phyloP scores from a whole-genome alignment of 2,797 vertebrate genomes.

The Somateria mollissima region DNA sequence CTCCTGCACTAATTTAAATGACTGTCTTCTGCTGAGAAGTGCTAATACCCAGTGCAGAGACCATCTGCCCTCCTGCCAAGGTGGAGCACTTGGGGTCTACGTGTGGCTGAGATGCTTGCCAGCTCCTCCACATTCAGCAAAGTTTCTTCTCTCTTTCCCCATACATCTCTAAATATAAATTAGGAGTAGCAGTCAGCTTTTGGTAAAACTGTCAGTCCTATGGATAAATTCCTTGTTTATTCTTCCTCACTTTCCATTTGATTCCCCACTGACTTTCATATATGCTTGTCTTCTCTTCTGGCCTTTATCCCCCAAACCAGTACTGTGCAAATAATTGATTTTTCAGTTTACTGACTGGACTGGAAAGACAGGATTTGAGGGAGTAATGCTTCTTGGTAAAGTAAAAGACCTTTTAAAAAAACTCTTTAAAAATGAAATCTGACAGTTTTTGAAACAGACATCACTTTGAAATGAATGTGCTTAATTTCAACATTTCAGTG shows the following conservation, averaged over 20 bases:
- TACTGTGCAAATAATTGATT: slow-evolving; percentile 26
- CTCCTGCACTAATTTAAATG: neutral
- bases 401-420: slow-evolving; percentile 29
- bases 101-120: neutral
- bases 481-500: slow-evolving; percentile 16
- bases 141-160: neutral
- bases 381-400: slow-evolving; percentile 7
- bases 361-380: slow-evolving; percentile 1
- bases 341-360: slow-evolving; percentile 29
- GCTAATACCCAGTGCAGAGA: neutral
- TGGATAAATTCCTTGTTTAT: neutral
- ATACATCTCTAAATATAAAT: neutral
- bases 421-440: slow-evolving; percentile 1
- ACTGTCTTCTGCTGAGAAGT: neutral
- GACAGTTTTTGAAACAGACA: slow-evolving; percentile 19
- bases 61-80: slow-evolving; percentile 30
- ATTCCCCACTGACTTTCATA: neutral
- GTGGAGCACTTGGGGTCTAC: neutral
- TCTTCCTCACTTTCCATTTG: neutral
- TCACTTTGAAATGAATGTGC: neutral
- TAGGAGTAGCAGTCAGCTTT: neutral
- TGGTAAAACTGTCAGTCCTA: neutral
- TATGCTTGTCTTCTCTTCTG: neutral
- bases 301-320: neutral
- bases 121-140: neutral